Evolutionary conservation across 35 echinoderm and acorn worm species (phyloP).

Genomic region (Anneissia japonica): DNA sequence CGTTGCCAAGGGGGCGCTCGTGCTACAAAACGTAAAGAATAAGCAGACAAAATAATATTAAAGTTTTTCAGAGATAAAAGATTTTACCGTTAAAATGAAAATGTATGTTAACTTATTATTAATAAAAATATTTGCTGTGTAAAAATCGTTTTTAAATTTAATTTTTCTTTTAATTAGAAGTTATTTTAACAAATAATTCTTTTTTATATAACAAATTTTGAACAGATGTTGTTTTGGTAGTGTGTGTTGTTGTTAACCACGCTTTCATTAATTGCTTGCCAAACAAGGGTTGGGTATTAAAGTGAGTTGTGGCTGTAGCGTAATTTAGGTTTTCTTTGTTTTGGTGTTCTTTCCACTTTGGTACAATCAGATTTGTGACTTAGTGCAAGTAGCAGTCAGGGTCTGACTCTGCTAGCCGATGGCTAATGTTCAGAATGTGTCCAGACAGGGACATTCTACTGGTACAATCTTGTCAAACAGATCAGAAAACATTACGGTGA

Average conservation of each 20-base stretch:
- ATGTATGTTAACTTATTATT: too few relatives aligned
- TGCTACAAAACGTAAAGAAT: not conserved
- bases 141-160: too few relatives aligned
- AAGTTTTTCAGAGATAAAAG: too few relatives aligned
- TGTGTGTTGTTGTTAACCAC: not conserved
- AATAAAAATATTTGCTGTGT: too few relatives aligned
- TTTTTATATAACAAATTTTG: not conserved
- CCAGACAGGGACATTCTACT: slow-evolving; percentile 71
- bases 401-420: not conserved
- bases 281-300: not conserved
- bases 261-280: not conserved
- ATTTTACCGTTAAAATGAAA: too few relatives aligned
- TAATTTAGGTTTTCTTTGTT: too few relatives aligned
- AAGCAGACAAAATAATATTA: not conserved
- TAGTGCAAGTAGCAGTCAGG: too few relatives aligned
- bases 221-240: not conserved
- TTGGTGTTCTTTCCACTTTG: not conserved
- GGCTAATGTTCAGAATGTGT: not conserved
- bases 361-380: too few relatives aligned
- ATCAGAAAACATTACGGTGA: slow-evolving; percentile 75
- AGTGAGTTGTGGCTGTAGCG: not conserved
- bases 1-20: too few relatives aligned
- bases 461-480: slow-evolving; percentile 83
- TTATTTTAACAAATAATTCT: not conserved
- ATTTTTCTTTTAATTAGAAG: too few relatives aligned